Conservation (phyloP, 2,888 invertebrate genomes). For the Latrodectus elegans region DNA sequence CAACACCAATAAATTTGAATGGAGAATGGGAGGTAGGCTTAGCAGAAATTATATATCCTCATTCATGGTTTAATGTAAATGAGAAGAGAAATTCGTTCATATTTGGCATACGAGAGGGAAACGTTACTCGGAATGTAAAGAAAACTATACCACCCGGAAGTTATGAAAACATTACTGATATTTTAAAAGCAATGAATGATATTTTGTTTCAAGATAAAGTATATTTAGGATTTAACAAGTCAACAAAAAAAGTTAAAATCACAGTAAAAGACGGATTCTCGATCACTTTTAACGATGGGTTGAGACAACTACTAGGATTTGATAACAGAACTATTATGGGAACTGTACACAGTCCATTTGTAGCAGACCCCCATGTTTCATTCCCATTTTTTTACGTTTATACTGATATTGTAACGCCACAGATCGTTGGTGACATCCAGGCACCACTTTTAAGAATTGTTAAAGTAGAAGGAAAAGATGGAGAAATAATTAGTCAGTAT, state of each 20-base stretch:
- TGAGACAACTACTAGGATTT: constrained; percentile 8
- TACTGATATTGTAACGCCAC: constrained; percentile 71
- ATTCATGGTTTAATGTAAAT: constrained; percentile 30
- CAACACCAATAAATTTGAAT: no score
- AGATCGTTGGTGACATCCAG: constrained; percentile 71
- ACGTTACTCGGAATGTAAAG: background rate
- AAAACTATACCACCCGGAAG: background rate
- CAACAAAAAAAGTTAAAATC: background rate
- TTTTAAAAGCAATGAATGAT: constrained; percentile 11
- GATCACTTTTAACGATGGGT: background rate
- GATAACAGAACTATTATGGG: background rate
- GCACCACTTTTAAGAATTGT: constrained; percentile 72
- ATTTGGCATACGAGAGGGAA: constrained; percentile 19
- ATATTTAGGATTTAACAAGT: background rate
- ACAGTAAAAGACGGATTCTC: background rate
- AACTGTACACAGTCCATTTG: constrained; percentile 6
- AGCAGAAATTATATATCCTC: constrained; percentile 70
- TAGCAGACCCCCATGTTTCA: background rate
- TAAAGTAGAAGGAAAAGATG: constrained; percentile 47
- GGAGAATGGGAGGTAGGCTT: constrained; percentile 72
- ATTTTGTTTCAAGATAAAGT: constrained; percentile 2
- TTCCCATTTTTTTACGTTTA: constrained; percentile 69
- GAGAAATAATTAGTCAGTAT: constrained; percentile 2
- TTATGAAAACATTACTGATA: constrained; percentile 5
- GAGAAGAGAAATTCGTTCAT: background rate